Percentiles rank a stretch among this genome's conserved stretches.
These are phyloP conservation scores for Porites lutea DNA, from an alignment of 64 coral and sea anemone genomes.

Conservation along the genomic window DNA sequence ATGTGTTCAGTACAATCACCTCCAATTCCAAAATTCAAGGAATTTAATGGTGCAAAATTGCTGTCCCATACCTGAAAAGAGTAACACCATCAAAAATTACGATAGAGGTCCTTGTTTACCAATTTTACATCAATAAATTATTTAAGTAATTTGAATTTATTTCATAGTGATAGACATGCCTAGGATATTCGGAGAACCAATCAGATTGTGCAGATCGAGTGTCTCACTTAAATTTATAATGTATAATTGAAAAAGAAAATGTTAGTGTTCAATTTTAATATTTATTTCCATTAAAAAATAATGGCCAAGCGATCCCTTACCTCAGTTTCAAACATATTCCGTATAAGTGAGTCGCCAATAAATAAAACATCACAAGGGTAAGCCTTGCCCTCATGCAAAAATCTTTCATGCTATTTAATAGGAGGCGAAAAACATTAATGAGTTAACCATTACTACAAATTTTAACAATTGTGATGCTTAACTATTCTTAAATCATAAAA, in stretches of 20 bases:
- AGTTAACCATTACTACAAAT: background rate
- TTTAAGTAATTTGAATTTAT: background rate
- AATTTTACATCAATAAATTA: background rate
- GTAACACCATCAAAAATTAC: too few relatives aligned
- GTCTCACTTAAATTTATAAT: too few relatives aligned
- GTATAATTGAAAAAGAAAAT: too few relatives aligned
- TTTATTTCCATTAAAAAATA: background rate
- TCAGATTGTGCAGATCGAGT: too few relatives aligned
- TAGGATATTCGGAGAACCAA: too few relatives aligned
- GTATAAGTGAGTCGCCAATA: slow-evolving; percentile 92
- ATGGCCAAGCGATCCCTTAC: slow-evolving; percentile 12
- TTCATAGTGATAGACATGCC: background rate
- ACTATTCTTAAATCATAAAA: too few relatives aligned
- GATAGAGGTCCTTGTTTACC: too few relatives aligned
- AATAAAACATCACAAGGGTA: slow-evolving; percentile 88
- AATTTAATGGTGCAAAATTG: slow-evolving; percentile 79
- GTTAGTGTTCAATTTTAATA: background rate
- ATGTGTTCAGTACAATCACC: slow-evolving; percentile 86
- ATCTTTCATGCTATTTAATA: slow-evolving; percentile 83
- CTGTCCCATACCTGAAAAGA: slow-evolving; percentile 79
- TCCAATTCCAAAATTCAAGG: slow-evolving; percentile 94
- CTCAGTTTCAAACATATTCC: slow-evolving; percentile 86
- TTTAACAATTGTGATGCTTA: too few relatives aligned
- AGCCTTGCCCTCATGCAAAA: slow-evolving; percentile 71
- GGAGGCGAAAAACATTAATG: background rate